These are phyloP conservation scores for Alsophila aescularia DNA, from an alignment of 2,888 invertebrate genomes.

Conservation along the genomic window DNA sequence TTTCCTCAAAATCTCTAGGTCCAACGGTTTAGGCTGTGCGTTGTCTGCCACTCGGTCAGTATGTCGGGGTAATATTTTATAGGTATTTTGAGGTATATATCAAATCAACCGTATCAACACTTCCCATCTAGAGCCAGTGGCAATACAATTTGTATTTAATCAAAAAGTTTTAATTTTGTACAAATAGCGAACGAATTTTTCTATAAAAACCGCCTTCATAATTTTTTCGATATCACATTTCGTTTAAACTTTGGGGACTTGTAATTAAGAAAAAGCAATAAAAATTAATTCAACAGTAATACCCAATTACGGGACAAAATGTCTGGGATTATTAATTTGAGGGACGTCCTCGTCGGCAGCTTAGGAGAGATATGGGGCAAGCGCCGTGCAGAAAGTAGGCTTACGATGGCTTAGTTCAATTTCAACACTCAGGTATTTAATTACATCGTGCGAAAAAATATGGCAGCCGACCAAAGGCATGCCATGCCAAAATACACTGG, in stretches of 20 bases:
- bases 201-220: background rate
- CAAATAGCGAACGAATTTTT: background rate
- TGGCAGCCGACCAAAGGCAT: too few species aligned
- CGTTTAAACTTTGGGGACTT: background rate
- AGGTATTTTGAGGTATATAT: too few species aligned
- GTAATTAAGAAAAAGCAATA: conserved; percentile 28
- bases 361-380: background rate
- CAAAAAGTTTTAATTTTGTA: too few species aligned
- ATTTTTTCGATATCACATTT: conserved; percentile 1
- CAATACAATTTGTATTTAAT: too few species aligned
- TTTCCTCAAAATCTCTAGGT: too few species aligned
- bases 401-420: background rate
- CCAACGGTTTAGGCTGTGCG: too few species aligned
- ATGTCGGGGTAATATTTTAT: too few species aligned
- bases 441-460: too few species aligned
- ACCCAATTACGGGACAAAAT: conserved; percentile 27
- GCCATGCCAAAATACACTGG: too few species aligned
- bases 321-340: conserved; percentile 22
- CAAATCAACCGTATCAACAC: too few species aligned
- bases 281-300: conserved; percentile 23
- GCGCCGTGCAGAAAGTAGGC: background rate
- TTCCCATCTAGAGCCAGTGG: too few species aligned
- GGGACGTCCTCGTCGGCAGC: conserved; percentile 4
- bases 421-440: background rate
- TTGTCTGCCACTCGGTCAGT: too few species aligned